Evolutionary conservation across 2,888 invertebrate species (phyloP).

Genomic region (Eristalis arbustorum): DNA sequence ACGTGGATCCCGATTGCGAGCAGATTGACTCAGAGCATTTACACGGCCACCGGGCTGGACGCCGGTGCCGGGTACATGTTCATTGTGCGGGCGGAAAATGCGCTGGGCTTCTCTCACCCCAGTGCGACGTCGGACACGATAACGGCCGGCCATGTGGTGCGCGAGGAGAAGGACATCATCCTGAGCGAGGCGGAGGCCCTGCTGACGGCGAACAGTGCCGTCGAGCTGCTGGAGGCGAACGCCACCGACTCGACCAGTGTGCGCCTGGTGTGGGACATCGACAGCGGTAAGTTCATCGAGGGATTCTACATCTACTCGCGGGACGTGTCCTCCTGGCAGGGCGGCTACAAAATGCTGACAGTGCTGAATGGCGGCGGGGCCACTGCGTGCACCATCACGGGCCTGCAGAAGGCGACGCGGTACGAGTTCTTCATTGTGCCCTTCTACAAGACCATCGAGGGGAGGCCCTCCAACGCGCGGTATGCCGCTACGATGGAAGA

Average conservation of each 20-base stretch:
- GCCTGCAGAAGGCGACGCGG: slow-evolving; percentile 89
- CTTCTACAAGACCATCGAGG: slow-evolving; percentile 92
- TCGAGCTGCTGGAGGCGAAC: slow-evolving; percentile 90
- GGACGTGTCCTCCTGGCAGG: slow-evolving; percentile 80
- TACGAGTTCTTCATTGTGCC: slow-evolving; percentile 96
- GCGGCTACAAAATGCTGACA: slow-evolving; percentile 87
- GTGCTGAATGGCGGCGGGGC: slow-evolving; percentile 87
- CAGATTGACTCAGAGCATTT: slow-evolving; percentile 86
- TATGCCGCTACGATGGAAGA: slow-evolving; percentile 91
- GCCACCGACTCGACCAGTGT: slow-evolving; percentile 91
- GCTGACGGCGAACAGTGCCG: slow-evolving; percentile 86
- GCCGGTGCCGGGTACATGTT: slow-evolving; percentile 92
- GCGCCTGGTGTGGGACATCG: slow-evolving; percentile 91
- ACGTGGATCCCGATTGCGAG: slow-evolving; percentile 84
- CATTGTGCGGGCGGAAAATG: slow-evolving; percentile 93
- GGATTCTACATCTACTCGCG: slow-evolving; percentile 91
- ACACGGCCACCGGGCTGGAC: slow-evolving; percentile 86
- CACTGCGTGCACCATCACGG: slow-evolving; percentile 88
- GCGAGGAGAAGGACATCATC: slow-evolving; percentile 73
- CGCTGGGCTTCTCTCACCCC: slow-evolving; percentile 90
- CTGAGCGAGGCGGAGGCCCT: slow-evolving; percentile 86
- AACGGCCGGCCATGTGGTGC: slow-evolving; percentile 81
- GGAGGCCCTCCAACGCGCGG: slow-evolving; percentile 91
- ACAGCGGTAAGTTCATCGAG: slow-evolving; percentile 89
- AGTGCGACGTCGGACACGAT: slow-evolving; percentile 89